Evolutionary conservation across 1,140 invertebrate genomes (phyloP).

Genomic region (Stegodyphus dumicola): DNA sequence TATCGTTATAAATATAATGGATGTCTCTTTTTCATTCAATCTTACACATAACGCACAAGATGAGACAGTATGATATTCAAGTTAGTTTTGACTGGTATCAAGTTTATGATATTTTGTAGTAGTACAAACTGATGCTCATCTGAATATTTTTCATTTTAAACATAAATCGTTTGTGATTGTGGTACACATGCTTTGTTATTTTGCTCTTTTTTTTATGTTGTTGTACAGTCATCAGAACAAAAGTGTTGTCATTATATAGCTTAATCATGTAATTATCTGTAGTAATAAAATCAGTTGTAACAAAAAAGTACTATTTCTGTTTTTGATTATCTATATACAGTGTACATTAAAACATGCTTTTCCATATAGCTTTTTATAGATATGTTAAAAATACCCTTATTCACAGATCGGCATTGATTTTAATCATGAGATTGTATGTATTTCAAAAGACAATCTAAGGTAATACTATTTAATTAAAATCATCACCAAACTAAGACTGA

Average conservation of each 20-base stretch:
- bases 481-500: no score
- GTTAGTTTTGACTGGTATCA: conserved; percentile 17
- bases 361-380: no score
- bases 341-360: neutral
- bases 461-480: no score
- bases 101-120: conserved; percentile 30
- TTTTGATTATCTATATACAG: neutral
- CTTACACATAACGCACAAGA: conserved; percentile 52
- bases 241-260: conserved; percentile 43
- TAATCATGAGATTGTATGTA: no score
- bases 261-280: conserved; percentile 35
- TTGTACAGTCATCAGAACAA: conserved; percentile 55
- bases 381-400: no score
- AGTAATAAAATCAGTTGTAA: conserved; percentile 41
- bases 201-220: conserved; percentile 32
- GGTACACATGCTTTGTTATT: neutral
- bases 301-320: neutral
- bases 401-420: no score
- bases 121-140: conserved; percentile 55
- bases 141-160: conserved; percentile 35
- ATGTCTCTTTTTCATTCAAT: conserved; percentile 1
- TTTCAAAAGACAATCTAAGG: no score
- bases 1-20: no score
- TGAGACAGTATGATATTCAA: conserved; percentile 28
- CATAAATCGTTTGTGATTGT: neutral